Percentiles rank a stretch among this genome's conserved stretches.
These are phyloP conservation scores for Hippocampus guttulatus DNA, from an alignment of 2,113 vertebrate species.

Conservation along the genomic window DNA sequence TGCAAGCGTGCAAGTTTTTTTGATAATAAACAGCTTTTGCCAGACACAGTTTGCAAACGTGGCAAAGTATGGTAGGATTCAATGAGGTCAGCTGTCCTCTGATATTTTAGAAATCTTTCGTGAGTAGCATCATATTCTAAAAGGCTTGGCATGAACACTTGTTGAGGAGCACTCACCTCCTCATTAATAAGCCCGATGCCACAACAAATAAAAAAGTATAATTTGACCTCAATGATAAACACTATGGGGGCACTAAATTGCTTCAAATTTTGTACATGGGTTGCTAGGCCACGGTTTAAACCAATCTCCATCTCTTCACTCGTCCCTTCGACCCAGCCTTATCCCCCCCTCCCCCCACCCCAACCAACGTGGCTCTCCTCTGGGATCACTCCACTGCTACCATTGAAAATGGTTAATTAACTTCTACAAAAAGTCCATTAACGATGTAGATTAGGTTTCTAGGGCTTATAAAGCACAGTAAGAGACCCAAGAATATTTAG, in stretches of 20 bases:
- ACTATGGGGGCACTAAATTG: conserved; percentile 68
- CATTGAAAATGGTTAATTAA: conserved; percentile 72
- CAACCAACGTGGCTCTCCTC: conserved; percentile 47
- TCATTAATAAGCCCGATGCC: conserved; percentile 33
- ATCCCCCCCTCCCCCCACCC: neutral
- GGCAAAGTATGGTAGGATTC: conserved; percentile 38
- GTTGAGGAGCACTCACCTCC: conserved; percentile 27
- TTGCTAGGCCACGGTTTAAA: conserved; percentile 79
- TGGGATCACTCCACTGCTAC: conserved; percentile 66
- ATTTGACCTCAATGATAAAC: conserved; percentile 68
- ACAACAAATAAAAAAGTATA: conserved; percentile 46
- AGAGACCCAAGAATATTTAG: conserved; percentile 13
- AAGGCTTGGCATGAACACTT: conserved; percentile 18
- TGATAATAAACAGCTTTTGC: conserved; percentile 30
- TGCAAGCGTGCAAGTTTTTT: conserved; percentile 31
- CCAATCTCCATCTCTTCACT: conserved; percentile 60
- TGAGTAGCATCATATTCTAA: conserved; percentile 21
- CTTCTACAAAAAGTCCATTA: conserved; percentile 72
- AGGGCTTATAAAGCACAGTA: conserved; percentile 49
- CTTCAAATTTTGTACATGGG: conserved; percentile 74
- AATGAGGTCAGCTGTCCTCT: conserved; percentile 37
- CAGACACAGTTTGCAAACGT: conserved; percentile 35
- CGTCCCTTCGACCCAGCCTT: conserved; percentile 13
- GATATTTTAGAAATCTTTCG: conserved; percentile 32
- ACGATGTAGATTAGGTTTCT: conserved; percentile 59